Conservation (phyloP, 2,888 invertebrate genomes). For the Shargacucullia verbasci region DNA sequence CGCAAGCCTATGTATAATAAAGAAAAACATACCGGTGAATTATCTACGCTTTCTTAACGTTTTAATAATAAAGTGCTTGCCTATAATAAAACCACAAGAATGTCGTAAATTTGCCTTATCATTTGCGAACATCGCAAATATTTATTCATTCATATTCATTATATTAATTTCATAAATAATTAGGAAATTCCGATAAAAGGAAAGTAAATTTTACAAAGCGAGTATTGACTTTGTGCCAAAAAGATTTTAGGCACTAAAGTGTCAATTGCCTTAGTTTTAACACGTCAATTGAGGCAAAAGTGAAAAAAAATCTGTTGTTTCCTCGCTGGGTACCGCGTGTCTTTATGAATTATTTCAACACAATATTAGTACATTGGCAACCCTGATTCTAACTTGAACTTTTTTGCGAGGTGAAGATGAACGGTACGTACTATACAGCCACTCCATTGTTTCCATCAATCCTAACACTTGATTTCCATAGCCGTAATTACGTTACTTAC, state of each 20-base stretch:
- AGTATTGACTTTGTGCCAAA: too few species aligned
- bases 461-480: conserved; percentile 30
- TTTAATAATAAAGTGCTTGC: conserved; percentile 23
- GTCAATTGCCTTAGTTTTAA: too few species aligned
- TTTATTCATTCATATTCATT: too few species aligned
- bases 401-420: conserved; percentile 25
- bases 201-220: too few species aligned
- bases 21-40: conserved; percentile 19
- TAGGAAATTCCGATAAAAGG: too few species aligned
- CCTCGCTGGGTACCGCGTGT: too few species aligned
- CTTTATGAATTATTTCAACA: too few species aligned
- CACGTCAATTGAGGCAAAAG: too few species aligned
- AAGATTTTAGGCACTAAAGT: too few species aligned
- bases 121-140: not conserved
- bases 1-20: too few species aligned
- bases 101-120: conserved; percentile 30
- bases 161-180: too few species aligned
- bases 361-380: conserved; percentile 19
- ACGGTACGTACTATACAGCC: conserved; percentile 18
- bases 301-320: too few species aligned
- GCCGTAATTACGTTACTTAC: conserved; percentile 35
- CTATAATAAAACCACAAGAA: conserved; percentile 14
- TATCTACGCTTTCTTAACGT: conserved; percentile 38
- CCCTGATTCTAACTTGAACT: conserved; percentile 29
- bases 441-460: conserved; percentile 40